Evolutionary conservation across 2,113 vertebrate genomes (phyloP).

Genomic region (Pogonocichla stellata): DNA sequence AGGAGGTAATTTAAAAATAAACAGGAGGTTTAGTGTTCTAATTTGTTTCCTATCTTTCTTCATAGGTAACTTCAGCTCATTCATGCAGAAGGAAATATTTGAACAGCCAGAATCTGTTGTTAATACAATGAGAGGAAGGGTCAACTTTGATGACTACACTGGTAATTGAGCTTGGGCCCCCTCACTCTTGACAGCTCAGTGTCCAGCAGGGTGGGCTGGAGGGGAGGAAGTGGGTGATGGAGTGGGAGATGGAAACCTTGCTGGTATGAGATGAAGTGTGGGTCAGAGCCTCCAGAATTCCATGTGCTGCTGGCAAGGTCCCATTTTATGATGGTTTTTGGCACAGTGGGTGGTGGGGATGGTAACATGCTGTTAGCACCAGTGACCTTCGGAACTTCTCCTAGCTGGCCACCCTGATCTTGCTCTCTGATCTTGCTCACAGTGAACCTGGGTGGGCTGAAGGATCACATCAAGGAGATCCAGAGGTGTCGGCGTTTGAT

Average conservation of each 20-base stretch:
- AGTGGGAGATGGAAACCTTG: neutral
- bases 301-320: rapidly evolving
- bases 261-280: neutral
- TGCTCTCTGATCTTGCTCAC: neutral
- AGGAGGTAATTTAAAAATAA: neutral
- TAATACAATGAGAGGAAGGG: constrained; percentile 97
- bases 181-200: neutral
- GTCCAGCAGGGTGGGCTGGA: rapidly evolving
- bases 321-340: neutral
- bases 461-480: constrained; percentile 99
- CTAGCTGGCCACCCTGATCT: neutral
- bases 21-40: neutral
- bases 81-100: constrained; percentile 99
- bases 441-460: constrained; percentile 94
- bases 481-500: constrained; percentile 94
- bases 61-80: constrained; percentile 95
- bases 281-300: neutral
- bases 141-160: constrained; percentile 96
- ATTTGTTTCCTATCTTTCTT: neutral
- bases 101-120: constrained; percentile 98
- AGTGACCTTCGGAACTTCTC: neutral
- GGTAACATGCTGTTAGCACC: rapidly evolving
- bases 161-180: constrained; percentile 73
- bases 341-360: neutral
- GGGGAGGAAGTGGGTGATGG: neutral